Evolutionary conservation across 2,888 invertebrate genomes (phyloP), one percentile per base, ranked within the genome.

Genomic region (Dastarcus helophoroides): DNA sequence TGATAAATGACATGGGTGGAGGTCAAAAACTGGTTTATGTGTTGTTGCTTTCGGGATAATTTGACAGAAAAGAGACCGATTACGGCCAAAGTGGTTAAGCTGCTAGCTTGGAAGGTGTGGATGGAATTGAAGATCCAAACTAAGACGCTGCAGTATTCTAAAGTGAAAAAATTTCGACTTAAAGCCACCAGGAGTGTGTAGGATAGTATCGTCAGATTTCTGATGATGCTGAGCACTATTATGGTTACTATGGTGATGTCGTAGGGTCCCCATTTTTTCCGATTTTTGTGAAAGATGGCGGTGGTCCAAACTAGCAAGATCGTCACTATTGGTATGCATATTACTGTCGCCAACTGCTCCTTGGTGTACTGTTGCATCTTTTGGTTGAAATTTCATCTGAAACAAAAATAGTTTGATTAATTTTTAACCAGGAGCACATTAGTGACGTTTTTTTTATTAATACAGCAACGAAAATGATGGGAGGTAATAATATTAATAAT

Each of bases 101-200:
- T 62, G 35, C 63, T 62, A 3, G 67, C 65, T 46, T 69, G 68
- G 35, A 69, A 65, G 1, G 67, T 64, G 40, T 68, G 63, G 11
- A 64, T 52, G 2, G 68, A 63, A 26, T 65, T 64, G 43, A 67
- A 59, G 10, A 63, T 51, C 66, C 68, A 69, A 8, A 65, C 58
- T 17, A 67, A 51, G 11, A 56, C 50, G 26, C 62, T 59, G 48
- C 69, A 69, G 41, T 59, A 58, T 22, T 63, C 58, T 29, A 51
- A 35, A 22, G 47, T 39, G 33, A 53, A 45, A 22, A 40, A 38
- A 14, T 41, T 43, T 15, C 45, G 44, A 11, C 43, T 43, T 9
- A 51, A 33, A n/a, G 47, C 53, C 29, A 61, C 50, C 14, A 56
- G 41, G 8, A 63, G 48, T 1, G 60, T 51, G 42, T 62, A 62